Evolutionary conservation across 2,888 invertebrate species (phyloP).

Genomic region (Agonum fuliginosum): DNA sequence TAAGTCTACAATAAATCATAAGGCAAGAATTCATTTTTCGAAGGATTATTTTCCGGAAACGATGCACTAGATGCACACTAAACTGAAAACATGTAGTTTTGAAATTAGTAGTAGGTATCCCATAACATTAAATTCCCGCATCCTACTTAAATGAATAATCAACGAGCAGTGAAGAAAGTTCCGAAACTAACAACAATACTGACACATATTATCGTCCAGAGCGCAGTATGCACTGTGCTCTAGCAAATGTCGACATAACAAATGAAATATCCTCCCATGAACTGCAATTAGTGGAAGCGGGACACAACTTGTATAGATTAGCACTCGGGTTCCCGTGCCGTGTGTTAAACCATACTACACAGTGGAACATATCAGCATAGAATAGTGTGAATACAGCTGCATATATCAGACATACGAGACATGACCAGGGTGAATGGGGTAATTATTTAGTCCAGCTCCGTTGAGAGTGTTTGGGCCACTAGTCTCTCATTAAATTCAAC

Average conservation of each 20-base stretch:
- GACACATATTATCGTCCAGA: not conserved
- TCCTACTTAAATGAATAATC: too few species aligned
- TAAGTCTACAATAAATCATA: too few species aligned
- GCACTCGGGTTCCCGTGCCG: conserved; percentile 22
- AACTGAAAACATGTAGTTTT: too few species aligned
- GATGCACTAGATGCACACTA: too few species aligned
- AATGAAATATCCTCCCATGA: conserved; percentile 48
- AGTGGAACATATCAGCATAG: conserved; percentile 24
- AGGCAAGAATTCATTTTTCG: too few species aligned
- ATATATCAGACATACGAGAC: conserved; percentile 33
- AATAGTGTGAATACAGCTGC: conserved; percentile 35
- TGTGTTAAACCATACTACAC: not conserved
- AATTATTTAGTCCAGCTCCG: conserved; percentile 39
- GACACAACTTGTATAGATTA: conserved; percentile 43
- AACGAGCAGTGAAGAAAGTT: too few species aligned
- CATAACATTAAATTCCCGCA: not conserved
- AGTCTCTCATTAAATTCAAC: conserved; percentile 38
- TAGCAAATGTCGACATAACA: conserved; percentile 37
- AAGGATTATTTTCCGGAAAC: too few species aligned
- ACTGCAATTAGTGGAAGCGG: conserved; percentile 32
- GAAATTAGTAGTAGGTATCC: too few species aligned
- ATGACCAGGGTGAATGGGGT: conserved; percentile 31
- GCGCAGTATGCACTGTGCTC: not conserved
- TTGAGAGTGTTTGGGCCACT: conserved; percentile 32
- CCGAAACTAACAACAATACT: not conserved